Base-by-base conservation (phyloP, 2,888 invertebrate genomes). In the Doris montereyensis region DNA sequence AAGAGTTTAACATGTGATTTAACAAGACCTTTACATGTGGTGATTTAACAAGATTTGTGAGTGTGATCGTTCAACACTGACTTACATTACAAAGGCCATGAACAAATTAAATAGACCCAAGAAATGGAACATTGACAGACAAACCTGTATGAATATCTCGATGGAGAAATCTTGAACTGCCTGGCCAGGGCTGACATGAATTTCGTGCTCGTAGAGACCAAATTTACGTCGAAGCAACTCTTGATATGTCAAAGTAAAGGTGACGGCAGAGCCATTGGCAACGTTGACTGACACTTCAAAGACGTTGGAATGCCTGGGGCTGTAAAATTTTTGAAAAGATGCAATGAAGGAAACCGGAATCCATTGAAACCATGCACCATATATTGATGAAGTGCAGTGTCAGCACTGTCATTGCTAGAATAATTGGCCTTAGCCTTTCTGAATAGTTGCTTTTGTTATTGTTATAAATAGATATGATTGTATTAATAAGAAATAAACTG, bases 241-340 rank as follows among this genome's bases (percentile, higher is more conserved):
- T 88, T 95, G 95, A 89, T 96, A 96, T 0, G 94, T 94, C 83
- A 95, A 90, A 86, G 94, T 94, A 90, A 96, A 96, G 0, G 93
- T 92, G 0, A 94, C 94, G 81, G 93, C 93, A 21, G 93, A 93
- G 77, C 93, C 91, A 0, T 94, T 92, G 82, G 94, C 94, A 3
- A 95, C 92, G 87, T 95, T 95, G 60, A 95, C 94, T 0, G 94
- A 93, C 13, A 89, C 87, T 26, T 86, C 85, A 83, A 89, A 89
- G 71, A 81, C 85, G 82, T 88, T 88, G 67, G 86, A 87, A 82
- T 88, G 87, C 70, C 86, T 78, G 3, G 87, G 85, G 75, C 88
- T 88, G 84, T 8, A 85, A 82, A 28, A n/a, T n/a, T n/a, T n/a
- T n/a, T n/a, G n/a, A 76, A 76, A 24, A 35, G 71, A 21, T 21